A percentile compares a stretch with the other conserved stretches of the same genome.
These are phyloP conservation scores for Odiellus spinosus DNA, from an alignment of 2,888 invertebrate genomes.

Conservation along the genomic window DNA sequence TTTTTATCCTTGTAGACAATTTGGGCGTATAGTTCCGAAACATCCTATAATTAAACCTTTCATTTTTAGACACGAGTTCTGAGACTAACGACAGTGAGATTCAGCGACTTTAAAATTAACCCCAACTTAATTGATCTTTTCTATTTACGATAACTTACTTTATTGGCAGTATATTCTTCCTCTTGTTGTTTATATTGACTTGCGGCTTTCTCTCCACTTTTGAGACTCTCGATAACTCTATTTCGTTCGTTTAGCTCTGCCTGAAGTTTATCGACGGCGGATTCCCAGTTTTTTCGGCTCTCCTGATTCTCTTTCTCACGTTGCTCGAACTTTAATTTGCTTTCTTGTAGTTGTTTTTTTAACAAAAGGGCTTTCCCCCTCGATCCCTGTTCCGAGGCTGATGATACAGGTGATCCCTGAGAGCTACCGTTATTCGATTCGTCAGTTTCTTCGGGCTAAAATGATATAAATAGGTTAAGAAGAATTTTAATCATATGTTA, in stretches of 20 bases:
- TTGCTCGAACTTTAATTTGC: conserved; percentile 22
- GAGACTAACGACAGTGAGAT: background rate
- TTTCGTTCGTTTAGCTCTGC: conserved; percentile 35
- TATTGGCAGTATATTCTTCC: conserved; percentile 1
- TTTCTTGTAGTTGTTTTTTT: conserved; percentile 29
- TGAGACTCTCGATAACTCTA: conserved; percentile 22
- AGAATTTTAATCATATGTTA: no score
- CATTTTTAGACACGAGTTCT: background rate
- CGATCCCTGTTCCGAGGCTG: conserved; percentile 20
- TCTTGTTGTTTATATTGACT: background rate
- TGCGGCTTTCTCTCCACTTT: background rate
- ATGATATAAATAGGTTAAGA: no score
- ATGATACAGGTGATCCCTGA: background rate
- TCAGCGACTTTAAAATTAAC: background rate
- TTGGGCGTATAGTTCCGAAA: conserved; percentile 33
- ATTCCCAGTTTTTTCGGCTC: conserved; percentile 18
- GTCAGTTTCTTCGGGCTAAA: no score
- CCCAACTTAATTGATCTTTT: background rate
- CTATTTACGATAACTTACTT: conserved; percentile 5
- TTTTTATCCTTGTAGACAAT: conserved; percentile 45
- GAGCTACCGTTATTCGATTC: no score
- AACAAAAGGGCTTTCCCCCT: conserved; percentile 27
- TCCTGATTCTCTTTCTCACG: conserved; percentile 15
- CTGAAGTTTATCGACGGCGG: conserved; percentile 32
- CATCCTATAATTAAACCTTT: conserved; percentile 11